Conservation (phyloP, 2,113 vertebrate species). For the Anolis sagrei region DNA sequence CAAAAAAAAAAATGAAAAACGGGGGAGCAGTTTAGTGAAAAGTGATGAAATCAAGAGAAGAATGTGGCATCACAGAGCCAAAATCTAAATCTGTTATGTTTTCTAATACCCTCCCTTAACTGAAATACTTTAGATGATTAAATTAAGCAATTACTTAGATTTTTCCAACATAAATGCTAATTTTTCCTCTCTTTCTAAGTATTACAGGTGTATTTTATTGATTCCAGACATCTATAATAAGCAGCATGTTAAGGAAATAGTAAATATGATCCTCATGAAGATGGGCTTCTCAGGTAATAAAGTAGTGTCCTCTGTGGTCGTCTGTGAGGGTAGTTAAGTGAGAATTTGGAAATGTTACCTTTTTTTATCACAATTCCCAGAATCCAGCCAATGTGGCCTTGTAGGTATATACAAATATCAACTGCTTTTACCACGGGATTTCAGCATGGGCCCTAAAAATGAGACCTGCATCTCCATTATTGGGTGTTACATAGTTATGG, state of each 20-base stretch:
- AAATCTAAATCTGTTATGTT: neutral
- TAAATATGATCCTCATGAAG: slow-evolving; percentile 94
- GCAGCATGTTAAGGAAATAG: slow-evolving; percentile 93
- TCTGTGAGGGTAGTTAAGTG: neutral
- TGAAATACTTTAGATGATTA: neutral
- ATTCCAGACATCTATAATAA: slow-evolving; percentile 97
- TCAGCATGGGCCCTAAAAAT: neutral
- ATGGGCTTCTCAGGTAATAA: slow-evolving; percentile 96
- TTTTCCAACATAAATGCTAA: slow-evolving; percentile 22
- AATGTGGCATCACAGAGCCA: neutral
- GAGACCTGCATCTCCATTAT: neutral
- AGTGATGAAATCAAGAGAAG: neutral
- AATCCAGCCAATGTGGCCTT: no score
- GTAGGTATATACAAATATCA: neutral
- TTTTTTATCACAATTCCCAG: no score
- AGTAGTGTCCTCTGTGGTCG: neutral
- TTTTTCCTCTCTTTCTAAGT: slow-evolving; percentile 78
- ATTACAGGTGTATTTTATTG: slow-evolving; percentile 96
- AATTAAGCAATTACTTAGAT: neutral
- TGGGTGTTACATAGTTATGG: neutral
- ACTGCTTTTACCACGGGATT: neutral
- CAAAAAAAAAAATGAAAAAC: neutral
- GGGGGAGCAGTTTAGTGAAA: neutral
- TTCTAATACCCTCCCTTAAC: neutral
- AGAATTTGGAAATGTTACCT: neutral